These are phyloP conservation scores for Drosophila arawakana DNA, from an alignment of 1,140 invertebrate genomes.

Conservation along the genomic window DNA sequence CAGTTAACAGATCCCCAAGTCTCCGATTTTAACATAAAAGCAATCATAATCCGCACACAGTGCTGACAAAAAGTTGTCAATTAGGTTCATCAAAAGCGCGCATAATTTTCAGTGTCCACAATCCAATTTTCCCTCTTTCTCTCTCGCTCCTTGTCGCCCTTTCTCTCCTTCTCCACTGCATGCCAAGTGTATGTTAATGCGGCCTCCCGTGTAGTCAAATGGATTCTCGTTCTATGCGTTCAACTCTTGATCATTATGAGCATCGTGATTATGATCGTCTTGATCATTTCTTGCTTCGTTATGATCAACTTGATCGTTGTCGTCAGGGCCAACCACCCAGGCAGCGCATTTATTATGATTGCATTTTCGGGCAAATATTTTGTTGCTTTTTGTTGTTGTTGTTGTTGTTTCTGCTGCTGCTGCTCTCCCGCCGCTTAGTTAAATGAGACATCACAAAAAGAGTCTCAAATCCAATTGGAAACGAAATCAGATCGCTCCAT, in stretches of 20 bases:
- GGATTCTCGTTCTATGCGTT: slow-evolving; percentile 25
- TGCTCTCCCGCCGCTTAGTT: slow-evolving; percentile 72
- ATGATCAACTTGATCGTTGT: slow-evolving; percentile 26
- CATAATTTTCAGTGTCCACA: slow-evolving; percentile 36
- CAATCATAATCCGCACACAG: slow-evolving; percentile 80
- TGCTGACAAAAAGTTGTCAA: slow-evolving; percentile 81
- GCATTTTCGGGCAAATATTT: slow-evolving; percentile 72
- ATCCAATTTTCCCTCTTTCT: slow-evolving; percentile 6
- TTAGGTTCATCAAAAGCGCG: slow-evolving; percentile 70
- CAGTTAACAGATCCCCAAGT: not conserved
- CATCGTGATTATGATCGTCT: slow-evolving; percentile 5
- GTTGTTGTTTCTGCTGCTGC: slow-evolving; percentile 31
- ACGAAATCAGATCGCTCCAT: slow-evolving; percentile 17
- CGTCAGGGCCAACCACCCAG: slow-evolving; percentile 61
- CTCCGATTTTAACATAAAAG: slow-evolving; percentile 66
- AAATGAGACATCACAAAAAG: slow-evolving; percentile 74
- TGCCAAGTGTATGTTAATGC: slow-evolving; percentile 47
- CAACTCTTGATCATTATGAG: not conserved
- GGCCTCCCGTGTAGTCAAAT: slow-evolving; percentile 51
- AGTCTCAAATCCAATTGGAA: slow-evolving; percentile 27
- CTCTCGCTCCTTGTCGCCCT: not conserved
- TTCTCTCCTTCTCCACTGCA: not conserved
- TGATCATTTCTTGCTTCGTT: slow-evolving; percentile 3
- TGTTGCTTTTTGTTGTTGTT: slow-evolving; percentile 5
- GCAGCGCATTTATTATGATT: slow-evolving; percentile 81